Evolutionary conservation across 2,888 invertebrate species (phyloP), one percentile per base, ranked within the genome.

Genomic region (Rhaphigaster nebulosa): DNA sequence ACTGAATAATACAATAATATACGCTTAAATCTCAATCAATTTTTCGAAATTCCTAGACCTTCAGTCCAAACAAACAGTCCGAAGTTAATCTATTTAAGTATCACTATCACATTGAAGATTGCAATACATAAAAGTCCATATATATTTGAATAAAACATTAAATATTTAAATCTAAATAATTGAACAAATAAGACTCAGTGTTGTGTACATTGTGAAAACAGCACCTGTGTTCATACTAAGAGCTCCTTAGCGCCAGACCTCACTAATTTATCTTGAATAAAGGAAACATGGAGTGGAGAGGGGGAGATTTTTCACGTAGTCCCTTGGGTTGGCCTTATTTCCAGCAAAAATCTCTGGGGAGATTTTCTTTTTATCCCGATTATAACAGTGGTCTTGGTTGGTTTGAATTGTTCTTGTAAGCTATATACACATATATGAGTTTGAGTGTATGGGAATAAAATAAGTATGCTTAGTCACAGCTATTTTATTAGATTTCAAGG

Each of bases 261-360:
- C 38, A 34, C 70, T 76, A 76, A 76, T 76, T 76, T 76, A 38
- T 76, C 70, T 76, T 18, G 34, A 76, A 76, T 76, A 76, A 76
- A 76, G 70, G 70, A 76, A 76, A 76, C 70, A 76, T 76, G 70
- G 70, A 76, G 8, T 18, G 70, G 23, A 76, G 38, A 23, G 23
- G 38, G 70, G 8, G 34, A 76, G 70, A 76, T 76, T 76, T 76
- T 76, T 76, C 70, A 76, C 70, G 70, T 23, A 38, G 20, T 76
- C 70, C 38, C 70, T 34, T 76, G 70, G 70, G 70, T 20, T 38
- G 18, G 15, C 38, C 70, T 76, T 76, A 1, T 76, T 38, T 38
- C 70, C 70, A 76, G 38, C 70, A 76, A 1, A 38, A 76, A 6
- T 23, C 70, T 76, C 70, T 38, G 5, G 34, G 38, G 70, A 38